phyloP scores from a whole-genome alignment of 2,113 vertebrate species.

The Eurystomus gularis region DNA sequence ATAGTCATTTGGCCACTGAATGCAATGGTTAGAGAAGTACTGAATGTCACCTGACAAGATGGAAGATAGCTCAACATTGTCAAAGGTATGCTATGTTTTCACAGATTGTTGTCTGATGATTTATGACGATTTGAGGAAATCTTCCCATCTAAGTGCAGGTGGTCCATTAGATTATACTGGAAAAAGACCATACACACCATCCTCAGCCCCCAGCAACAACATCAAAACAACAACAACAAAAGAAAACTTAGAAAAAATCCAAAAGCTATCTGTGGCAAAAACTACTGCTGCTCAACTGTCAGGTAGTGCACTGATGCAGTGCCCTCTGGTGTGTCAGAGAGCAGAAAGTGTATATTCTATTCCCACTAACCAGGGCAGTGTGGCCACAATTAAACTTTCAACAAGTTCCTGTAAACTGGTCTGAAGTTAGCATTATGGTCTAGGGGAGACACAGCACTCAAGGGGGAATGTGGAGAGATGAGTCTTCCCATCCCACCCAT shows the following conservation, averaged over 20 bases:
- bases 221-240: no score
- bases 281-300: not conserved
- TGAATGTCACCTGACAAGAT: not conserved
- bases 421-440: not conserved
- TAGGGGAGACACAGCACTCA: not conserved
- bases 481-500: not conserved
- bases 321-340: not conserved
- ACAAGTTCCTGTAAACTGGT: not conserved
- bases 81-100: not conserved
- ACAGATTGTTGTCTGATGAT: not conserved
- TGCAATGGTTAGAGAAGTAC: not conserved
- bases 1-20: not conserved
- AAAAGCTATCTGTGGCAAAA: no score
- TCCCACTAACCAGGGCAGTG: not conserved
- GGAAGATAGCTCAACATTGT: not conserved
- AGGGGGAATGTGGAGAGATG: not conserved
- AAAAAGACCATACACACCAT: no score
- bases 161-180: not conserved
- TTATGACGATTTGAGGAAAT: not conserved
- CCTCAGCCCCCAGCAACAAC: no score
- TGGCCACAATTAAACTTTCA: not conserved
- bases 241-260: no score
- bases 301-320: not conserved
- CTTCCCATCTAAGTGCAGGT: accelerated
- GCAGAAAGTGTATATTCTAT: not conserved